Base-by-base conservation (phyloP, 92 coral and sea anemone genomes). In the Porites rus region DNA sequence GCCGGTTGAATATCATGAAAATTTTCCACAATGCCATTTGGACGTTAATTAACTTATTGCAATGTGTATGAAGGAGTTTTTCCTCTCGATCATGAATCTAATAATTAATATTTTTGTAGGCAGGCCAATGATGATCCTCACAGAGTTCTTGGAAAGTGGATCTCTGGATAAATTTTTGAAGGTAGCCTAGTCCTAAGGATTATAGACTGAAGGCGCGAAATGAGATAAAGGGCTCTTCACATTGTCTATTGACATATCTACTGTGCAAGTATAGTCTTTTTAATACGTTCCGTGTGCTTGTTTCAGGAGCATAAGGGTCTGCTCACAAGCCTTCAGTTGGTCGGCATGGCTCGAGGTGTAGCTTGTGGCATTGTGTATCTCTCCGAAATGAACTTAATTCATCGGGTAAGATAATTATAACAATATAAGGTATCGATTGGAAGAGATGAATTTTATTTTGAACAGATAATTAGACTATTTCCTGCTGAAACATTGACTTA, bases 271-370 rank as follows among this genome's bases (percentile, higher is more conserved):
- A 38, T 4, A 38, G 7, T 3, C 46, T 38, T 38, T 38, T 38
- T 38, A 28, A 28, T 28, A 38, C 46, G 46, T 38, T 38, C 46
- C 4, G 46, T 38, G 46, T 38, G 0, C 46, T 38, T 38, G 46
- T 38, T 38, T 38, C 46, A 96, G 98, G 81, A 62, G 66, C 92
- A 91, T 80, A 89, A 90, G 56, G 77, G 79, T 6, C 83, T 90
- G 51, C 75, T 96, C 58, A 96, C 96, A 12, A 72, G 64, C 59
- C 87, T 96, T 11, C 98, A 96, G 85, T 67, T 96, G 87, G 68
- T 90, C 5, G 98, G 98, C 12, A 96, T 96, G 98, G 98, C 98
- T 0, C 89, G 98, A 52, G 98, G 98, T 0, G 96, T 96, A 16
- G 92, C 98, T 1, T 90, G 92, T 3, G 98, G 98, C 60, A 96